Percentiles rank a stretch among this genome's conserved stretches.
These are phyloP conservation scores for Xerus inauris DNA, from an alignment of 2,113 vertebrate genomes.

Conservation along the genomic window DNA sequence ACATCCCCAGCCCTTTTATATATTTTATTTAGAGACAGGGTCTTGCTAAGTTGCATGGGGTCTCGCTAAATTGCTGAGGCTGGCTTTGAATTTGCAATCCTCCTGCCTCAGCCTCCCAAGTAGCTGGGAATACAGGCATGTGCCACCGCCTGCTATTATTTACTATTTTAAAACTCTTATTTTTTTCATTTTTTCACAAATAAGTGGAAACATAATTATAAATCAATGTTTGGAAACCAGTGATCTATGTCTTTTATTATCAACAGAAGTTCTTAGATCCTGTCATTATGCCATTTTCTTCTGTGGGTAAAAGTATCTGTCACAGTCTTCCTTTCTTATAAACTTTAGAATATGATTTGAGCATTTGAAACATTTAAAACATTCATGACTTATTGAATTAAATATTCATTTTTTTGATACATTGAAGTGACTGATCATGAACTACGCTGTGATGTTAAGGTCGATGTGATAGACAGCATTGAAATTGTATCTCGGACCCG, in stretches of 20 bases:
- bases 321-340: neutral
- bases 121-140: no score
- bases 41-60: no score
- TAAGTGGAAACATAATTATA: slow-evolving; percentile 17
- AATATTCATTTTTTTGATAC: slow-evolving; percentile 44
- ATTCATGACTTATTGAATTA: slow-evolving; percentile 21
- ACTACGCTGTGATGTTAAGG: slow-evolving; percentile 83
- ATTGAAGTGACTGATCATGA: slow-evolving; percentile 82
- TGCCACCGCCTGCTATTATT: neutral
- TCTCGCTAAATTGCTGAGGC: no score
- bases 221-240: neutral
- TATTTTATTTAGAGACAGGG: no score
- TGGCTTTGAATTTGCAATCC: neutral
- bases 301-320: neutral
- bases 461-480: slow-evolving; percentile 80
- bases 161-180: neutral
- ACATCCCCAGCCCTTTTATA: no score
- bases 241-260: neutral
- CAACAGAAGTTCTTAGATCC: slow-evolving; percentile 17
- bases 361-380: neutral
- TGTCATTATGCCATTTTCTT: slow-evolving; percentile 46
- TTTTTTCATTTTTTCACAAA: slow-evolving; percentile 30
- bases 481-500: slow-evolving; percentile 83
- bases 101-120: neutral
- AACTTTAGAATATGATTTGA: neutral